These are phyloP conservation scores for Perca fluviatilis DNA, from an alignment of 2,113 vertebrate species.

Conservation along the genomic window DNA sequence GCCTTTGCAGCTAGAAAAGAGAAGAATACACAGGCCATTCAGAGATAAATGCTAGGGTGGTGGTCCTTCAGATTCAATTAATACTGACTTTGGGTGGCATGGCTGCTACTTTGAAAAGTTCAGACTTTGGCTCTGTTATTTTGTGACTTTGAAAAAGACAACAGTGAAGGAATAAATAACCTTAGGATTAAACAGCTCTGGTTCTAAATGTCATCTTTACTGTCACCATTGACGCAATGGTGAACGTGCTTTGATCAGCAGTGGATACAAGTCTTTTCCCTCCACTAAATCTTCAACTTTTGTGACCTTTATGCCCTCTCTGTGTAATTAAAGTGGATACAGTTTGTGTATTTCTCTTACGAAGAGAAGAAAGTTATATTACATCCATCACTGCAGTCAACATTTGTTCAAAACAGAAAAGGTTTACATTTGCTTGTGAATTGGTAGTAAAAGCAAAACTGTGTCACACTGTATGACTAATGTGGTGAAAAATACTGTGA, in stretches of 20 bases:
- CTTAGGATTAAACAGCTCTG: slow-evolving; percentile 48
- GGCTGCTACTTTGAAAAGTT: slow-evolving; percentile 54
- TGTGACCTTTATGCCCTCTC: slow-evolving; percentile 32
- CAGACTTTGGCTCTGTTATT: slow-evolving; percentile 32
- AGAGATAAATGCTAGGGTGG: slow-evolving; percentile 65
- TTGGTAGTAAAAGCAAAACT: slow-evolving; percentile 31
- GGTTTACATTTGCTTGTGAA: not conserved
- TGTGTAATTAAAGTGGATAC: slow-evolving; percentile 10
- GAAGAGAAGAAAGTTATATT: not conserved
- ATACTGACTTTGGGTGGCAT: slow-evolving; percentile 68
- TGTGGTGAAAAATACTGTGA: slow-evolving; percentile 17
- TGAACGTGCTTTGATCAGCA: slow-evolving; percentile 34
- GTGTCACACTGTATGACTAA: slow-evolving; percentile 31
- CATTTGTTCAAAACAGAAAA: not conserved
- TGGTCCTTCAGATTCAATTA: slow-evolving; percentile 77
- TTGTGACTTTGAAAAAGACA: slow-evolving; percentile 67
- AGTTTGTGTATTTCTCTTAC: slow-evolving; percentile 1
- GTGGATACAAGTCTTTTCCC: slow-evolving; percentile 11
- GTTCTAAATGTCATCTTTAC: slow-evolving; percentile 74
- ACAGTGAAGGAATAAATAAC: slow-evolving; percentile 41
- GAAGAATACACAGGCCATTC: slow-evolving; percentile 40
- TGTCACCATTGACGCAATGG: slow-evolving; percentile 40
- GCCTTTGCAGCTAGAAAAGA: slow-evolving; percentile 41
- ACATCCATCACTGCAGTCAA: not conserved
- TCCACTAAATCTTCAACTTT: slow-evolving; percentile 32